These are phyloP conservation scores for Anabas testudineus DNA, from an alignment of 2,797 vertebrate species.

Conservation along the genomic window DNA sequence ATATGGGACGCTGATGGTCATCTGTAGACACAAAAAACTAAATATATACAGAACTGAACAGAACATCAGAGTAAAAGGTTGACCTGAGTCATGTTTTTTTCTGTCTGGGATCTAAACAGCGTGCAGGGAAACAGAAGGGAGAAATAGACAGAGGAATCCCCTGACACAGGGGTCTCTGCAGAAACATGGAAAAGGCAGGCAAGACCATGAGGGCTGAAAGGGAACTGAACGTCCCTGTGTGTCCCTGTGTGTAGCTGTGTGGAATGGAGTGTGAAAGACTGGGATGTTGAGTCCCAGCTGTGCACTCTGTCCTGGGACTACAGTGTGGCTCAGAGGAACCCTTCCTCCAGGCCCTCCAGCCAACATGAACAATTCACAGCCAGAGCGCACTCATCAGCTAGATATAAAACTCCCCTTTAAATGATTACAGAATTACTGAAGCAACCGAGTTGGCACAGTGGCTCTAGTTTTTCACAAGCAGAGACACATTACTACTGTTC, in stretches of 20 bases:
- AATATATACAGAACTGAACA: constrained; percentile 32
- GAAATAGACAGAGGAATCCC: constrained; percentile 55
- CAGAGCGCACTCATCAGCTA: constrained; percentile 56
- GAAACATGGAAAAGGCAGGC: constrained; percentile 52
- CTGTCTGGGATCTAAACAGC: constrained; percentile 50
- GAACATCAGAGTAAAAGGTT: constrained; percentile 38
- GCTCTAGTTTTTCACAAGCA: constrained; percentile 52
- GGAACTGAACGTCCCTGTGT: constrained; percentile 67
- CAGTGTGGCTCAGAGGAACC: constrained; percentile 64
- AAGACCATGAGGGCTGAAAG: constrained; percentile 55
- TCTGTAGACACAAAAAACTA: constrained; percentile 11
- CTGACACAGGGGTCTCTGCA: constrained; percentile 62
- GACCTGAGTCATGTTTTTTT: constrained; percentile 33
- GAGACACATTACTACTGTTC: constrained; percentile 53
- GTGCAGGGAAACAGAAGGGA: constrained; percentile 27
- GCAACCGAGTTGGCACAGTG: constrained; percentile 42
- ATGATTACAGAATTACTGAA: constrained; percentile 73
- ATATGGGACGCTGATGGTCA: constrained; percentile 20
- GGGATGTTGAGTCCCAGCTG: constrained; percentile 78
- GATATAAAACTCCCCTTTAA: constrained; percentile 62
- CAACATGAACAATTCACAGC: constrained; percentile 46
- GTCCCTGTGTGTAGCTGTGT: constrained; percentile 75
- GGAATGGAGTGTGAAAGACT: constrained; percentile 76
- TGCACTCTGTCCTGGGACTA: constrained; percentile 75
- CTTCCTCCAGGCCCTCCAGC: constrained; percentile 53